Conservation (phyloP, 92 coral and sea anemone genomes). For the Bergia sp. region DNA sequence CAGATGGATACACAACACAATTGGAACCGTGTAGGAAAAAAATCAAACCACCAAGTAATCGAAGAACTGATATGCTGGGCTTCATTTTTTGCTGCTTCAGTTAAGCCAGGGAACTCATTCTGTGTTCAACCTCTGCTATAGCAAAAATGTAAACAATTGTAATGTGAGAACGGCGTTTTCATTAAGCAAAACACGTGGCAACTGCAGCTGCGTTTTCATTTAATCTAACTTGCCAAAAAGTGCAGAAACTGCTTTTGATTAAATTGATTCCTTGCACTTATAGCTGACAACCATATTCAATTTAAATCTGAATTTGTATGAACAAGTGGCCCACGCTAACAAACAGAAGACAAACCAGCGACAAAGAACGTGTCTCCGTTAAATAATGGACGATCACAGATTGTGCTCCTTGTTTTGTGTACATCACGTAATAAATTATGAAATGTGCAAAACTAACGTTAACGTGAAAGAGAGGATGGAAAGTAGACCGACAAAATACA, state of each 20-base stretch:
- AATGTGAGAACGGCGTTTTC: neutral
- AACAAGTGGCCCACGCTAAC: neutral
- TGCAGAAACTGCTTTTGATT: neutral
- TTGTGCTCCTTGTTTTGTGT: neutral
- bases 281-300: slow-evolving; percentile 10
- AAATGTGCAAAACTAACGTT: too few relatives aligned
- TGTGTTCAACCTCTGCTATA: neutral
- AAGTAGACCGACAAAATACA: too few relatives aligned
- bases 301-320: neutral
- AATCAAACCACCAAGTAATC: neutral
- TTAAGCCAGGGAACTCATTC: neutral
- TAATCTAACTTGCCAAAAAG: too few relatives aligned
- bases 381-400: neutral
- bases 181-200: neutral
- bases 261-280: neutral
- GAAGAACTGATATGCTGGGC: neutral
- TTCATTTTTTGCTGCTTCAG: neutral
- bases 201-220: neutral
- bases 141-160: neutral
- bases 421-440: too few relatives aligned
- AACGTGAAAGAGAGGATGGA: too few relatives aligned
- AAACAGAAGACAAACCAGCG: neutral
- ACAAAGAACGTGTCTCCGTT: neutral
- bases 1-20: slow-evolving; percentile 42
- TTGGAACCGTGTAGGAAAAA: neutral